These are phyloP conservation scores for Spodoptera picta DNA, from an alignment of 2,888 invertebrate genomes.

Conservation along the genomic window DNA sequence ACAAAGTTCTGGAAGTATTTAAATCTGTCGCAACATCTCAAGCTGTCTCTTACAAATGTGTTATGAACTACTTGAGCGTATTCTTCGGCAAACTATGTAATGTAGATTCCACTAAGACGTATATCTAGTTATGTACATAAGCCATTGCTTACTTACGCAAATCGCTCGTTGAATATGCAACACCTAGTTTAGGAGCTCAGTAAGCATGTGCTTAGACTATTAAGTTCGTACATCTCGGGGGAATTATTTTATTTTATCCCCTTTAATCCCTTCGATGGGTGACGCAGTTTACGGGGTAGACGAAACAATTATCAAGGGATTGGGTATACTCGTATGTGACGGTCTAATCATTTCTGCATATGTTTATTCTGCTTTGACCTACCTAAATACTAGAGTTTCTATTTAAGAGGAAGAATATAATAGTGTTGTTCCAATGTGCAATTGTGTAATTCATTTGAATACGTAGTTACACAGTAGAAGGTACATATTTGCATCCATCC, in stretches of 20 bases:
- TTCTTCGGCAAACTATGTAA: constrained; percentile 58
- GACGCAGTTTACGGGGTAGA: constrained; percentile 29
- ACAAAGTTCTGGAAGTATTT: no score
- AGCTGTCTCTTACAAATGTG: no score
- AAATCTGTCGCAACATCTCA: no score
- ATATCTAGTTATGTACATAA: constrained; percentile 80
- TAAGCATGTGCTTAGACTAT: constrained; percentile 86
- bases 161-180: constrained; percentile 88
- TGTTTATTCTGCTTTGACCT: no score
- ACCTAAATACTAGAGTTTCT: no score
- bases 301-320: constrained; percentile 22
- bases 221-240: constrained; percentile 78
- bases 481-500: constrained; percentile 13
- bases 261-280: constrained; percentile 58
- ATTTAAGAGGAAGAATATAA: neutral
- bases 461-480: neutral
- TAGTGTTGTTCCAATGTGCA: neutral
- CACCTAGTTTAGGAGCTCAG: constrained; percentile 85
- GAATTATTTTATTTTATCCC: constrained; percentile 66
- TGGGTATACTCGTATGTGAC: constrained; percentile 11
- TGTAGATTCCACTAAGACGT: constrained; percentile 58
- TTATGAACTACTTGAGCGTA: constrained; percentile 27
- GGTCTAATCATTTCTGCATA: no score
- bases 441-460: neutral
- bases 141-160: constrained; percentile 88